These are phyloP conservation scores for Antheraea mylitta DNA, from an alignment of 1,140 invertebrate species.

Conservation along the genomic window DNA sequence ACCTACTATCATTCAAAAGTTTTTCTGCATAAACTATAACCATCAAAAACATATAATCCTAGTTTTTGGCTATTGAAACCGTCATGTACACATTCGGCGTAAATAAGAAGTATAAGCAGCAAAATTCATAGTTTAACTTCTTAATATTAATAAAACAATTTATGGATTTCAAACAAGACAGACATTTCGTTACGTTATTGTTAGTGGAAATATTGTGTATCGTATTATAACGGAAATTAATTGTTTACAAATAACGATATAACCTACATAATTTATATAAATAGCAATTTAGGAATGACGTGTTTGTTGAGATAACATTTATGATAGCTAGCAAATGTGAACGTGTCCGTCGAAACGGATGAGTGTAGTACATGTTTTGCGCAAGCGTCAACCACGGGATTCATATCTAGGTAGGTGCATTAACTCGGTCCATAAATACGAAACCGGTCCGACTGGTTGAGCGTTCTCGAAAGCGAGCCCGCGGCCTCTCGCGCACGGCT, in stretches of 20 bases:
- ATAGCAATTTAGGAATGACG: conserved; percentile 46
- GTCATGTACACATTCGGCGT: too few species aligned
- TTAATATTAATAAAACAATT: too few species aligned
- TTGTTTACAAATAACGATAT: conserved; percentile 58
- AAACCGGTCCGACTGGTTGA: conserved; percentile 73
- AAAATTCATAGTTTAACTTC: too few species aligned
- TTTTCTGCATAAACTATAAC: too few species aligned
- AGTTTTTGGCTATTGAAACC: too few species aligned
- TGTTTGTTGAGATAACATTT: conserved; percentile 44
- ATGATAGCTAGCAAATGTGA: conserved; percentile 46
- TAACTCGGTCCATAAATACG: conserved; percentile 73
- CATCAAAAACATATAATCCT: too few species aligned
- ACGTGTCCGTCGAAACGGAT: conserved; percentile 39
- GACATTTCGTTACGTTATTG: neutral
- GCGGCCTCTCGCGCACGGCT: conserved; percentile 59
- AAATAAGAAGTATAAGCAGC: too few species aligned
- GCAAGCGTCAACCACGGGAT: conserved; percentile 64
- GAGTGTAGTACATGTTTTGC: conserved; percentile 49
- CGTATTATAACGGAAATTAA: neutral
- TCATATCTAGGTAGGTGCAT: conserved; percentile 73
- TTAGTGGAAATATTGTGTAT: neutral
- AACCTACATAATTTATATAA: conserved; percentile 46
- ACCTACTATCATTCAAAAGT: too few species aligned
- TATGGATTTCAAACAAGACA: neutral
- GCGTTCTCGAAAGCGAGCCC: conserved; percentile 72